These are phyloP conservation scores for Meganola albula DNA, from an alignment of 2,888 invertebrate genomes.

Conservation along the genomic window DNA sequence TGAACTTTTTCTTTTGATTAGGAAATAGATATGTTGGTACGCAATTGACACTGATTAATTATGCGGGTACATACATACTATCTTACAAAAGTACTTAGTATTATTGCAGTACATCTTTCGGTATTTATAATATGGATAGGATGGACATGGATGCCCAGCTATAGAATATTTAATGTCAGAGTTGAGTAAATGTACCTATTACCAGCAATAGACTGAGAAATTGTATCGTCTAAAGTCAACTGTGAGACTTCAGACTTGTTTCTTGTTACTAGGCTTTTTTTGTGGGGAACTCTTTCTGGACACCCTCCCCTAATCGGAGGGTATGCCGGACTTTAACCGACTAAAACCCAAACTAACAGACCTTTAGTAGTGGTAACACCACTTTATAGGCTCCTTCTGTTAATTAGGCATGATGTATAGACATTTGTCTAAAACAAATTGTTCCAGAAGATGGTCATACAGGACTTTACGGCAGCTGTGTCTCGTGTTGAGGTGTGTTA, in stretches of 20 bases:
- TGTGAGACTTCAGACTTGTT: background rate
- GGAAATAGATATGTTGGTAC: too few relatives aligned
- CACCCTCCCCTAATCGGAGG: background rate
- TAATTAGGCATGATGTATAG: background rate
- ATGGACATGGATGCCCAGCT: too few relatives aligned
- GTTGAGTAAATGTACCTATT: too few relatives aligned
- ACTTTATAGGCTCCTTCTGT: background rate
- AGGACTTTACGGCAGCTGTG: background rate
- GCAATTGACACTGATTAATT: too few relatives aligned
- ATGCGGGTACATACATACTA: too few relatives aligned
- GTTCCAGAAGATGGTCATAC: background rate
- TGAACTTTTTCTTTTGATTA: too few relatives aligned
- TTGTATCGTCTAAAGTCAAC: conserved; percentile 5
- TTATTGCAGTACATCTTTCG: too few relatives aligned
- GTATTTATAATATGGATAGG: too few relatives aligned
- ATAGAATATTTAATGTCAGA: too few relatives aligned
- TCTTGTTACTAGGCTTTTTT: conserved; percentile 7
- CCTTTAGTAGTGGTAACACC: background rate
- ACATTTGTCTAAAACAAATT: background rate
- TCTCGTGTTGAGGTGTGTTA: background rate
- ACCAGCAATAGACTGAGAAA: too few relatives aligned
- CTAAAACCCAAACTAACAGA: background rate
- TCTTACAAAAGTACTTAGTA: too few relatives aligned
- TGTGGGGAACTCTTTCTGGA: conserved; percentile 1
- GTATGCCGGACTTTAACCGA: background rate